Base-by-base conservation (phyloP, 2,797 vertebrate genomes). In the Otolemur crassicaudatus region DNA sequence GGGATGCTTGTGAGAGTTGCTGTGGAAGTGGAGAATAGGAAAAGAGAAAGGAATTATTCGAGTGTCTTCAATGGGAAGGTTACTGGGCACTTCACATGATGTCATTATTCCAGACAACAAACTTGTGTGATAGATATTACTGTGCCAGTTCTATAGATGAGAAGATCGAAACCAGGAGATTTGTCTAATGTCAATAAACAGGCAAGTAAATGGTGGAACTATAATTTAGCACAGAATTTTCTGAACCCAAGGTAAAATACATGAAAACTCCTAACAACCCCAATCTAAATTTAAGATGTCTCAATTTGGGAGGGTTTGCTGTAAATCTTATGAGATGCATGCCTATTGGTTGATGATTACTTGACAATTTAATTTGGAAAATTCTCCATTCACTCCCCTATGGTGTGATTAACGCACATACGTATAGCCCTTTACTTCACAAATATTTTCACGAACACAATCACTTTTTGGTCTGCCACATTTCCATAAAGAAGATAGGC, bases 271-370 rank as follows among this genome's bases (percentile, higher is more conserved):
- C 60, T 34, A 23, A 76, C 60, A 12, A n/a, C 29, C 40, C 20
- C 82, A 96, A 13, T 56, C 25, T 37, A 83, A 86, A 65, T 29
- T 2, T 87, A 83, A 70, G 7, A 70, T 75, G 5, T 63, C 20
- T 84, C 19, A 77, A 4, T 76, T 63, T 73, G n/a, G n/a, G 63
- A 92, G n/a, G n/a, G 1, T 27, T 76, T 83, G 12, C 17, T 27
- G n/a, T 70, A 75, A 43, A 31, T 46, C 17, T 65, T 79, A 27
- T 73, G 34, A 96, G 90, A 49, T 61, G 9, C 16, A 72, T 72
- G 58, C 67, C 89, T 85, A 37, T 34, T 43, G 95, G 96, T 93
- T 56, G 1, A 94, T 69, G 25, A 88, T 88, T 89, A 37, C 65
- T 87, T 60, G 49, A 56, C 49, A 58, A 73, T 22, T 14, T 61